Evolutionary conservation across 2,888 invertebrate genomes (phyloP), one percentile per base, ranked within the genome.

Genomic region (Dryocosmus kuriphilus): DNA sequence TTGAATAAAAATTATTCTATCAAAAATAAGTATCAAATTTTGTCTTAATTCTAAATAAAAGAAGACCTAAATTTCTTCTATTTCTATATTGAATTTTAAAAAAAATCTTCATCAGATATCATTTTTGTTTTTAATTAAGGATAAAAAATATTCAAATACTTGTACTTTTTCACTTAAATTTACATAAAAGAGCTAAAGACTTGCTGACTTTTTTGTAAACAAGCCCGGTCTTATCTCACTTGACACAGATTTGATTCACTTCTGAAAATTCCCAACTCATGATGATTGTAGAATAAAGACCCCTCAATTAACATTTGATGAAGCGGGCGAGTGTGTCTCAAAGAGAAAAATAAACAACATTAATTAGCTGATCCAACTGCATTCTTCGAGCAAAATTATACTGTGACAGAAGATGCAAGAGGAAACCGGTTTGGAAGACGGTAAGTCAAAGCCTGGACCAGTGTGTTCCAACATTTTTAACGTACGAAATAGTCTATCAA

Each of bases 381-480:
- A 71, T 51, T 71, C 71, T 71, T 55, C 19, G 51, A 71, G 27
- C 19, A 71, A 71, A 71, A 71, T 71, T 71, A 71, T 51, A 46
- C n/a, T 51, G 27, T n/a, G 27, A 71, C 24, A 27, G 32, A 71
- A 51, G 19, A 51, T 46, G 16, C 30, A 55, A 19, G n/a, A 6
- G 24, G 14, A 71, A 51, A 41, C 67, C 51, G 11, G 27, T 51
- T 71, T 65, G 16, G 22, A 41, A 41, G 35, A n/a, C 6, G 8
- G 24, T 65, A 24, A 65, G 41, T 65, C 41, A 16, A 24, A 65
- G 27, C 11, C 22, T 55, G 55, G 22, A 55, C 22, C 16, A 5
- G 24, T 14, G 60, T 6, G 16, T 60, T 60, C 27, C 27, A 22
- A 60, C 24, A 60, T 16, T 60, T 60, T 27, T n/a, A 51, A n/a